Conservation (phyloP, 2,113 vertebrate genomes). For the Apus apus region DNA sequence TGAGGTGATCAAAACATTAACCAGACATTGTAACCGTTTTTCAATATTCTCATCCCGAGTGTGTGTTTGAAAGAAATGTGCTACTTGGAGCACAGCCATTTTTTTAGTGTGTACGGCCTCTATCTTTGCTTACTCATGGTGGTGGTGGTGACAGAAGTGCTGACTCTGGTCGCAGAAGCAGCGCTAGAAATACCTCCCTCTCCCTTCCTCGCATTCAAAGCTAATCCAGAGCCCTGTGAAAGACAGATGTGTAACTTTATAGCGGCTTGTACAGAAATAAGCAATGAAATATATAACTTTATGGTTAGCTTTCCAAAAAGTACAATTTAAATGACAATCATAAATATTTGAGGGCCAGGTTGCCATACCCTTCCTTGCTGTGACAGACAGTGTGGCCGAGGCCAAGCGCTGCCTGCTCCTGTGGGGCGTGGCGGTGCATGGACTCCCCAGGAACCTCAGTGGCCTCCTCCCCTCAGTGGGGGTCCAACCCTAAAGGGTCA, state of each 20-base stretch:
- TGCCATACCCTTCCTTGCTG: rapidly evolving
- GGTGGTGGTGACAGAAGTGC: conserved; percentile 49
- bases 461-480: too few species aligned
- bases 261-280: neutral
- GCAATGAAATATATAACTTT: neutral
- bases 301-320: neutral
- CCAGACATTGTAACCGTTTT: conserved; percentile 68
- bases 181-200: neutral
- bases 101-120: neutral
- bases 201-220: conserved; percentile 10
- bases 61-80: conserved; percentile 69
- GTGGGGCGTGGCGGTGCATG: rapidly evolving
- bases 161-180: neutral
- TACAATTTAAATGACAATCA: neutral
- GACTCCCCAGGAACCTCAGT: rapidly evolving
- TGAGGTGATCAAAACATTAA: conserved; percentile 73
- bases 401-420: rapidly evolving
- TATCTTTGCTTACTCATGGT: conserved; percentile 59
- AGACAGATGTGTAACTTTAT: neutral
- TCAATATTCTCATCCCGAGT: conserved; percentile 58
- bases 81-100: conserved; percentile 68
- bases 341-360: neutral
- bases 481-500: neutral
- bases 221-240: conserved; percentile 13
- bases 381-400: rapidly evolving